Evolutionary conservation across 1,140 invertebrate species (phyloP), one percentile per base, ranked within the genome.

Genomic region (Musca vetustissima): DNA sequence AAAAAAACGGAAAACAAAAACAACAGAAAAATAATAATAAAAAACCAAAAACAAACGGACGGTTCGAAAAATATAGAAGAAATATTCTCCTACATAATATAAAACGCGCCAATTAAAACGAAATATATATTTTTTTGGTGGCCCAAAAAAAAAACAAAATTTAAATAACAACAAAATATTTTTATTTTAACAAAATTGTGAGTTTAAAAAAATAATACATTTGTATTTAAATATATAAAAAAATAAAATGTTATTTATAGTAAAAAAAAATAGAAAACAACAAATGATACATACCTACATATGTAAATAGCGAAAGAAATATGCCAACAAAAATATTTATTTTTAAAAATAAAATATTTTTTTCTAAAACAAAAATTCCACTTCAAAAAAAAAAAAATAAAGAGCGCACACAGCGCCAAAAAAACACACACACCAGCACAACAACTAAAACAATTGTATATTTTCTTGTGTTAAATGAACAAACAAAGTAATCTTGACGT

Each of bases 401-500:
- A 61, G 15, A 61, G 14, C 28, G 43, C 32, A 59, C 55, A 28
- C n/a, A n/a, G n/a, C n/a, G 28, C 2, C n/a, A 59, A 59, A 25
- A 49, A n/a, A n/a, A n/a, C n/a, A n/a, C n/a, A 32, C 28, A 32
- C n/a, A n/a, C n/a, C n/a, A n/a, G n/a, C n/a, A n/a, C n/a, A n/a
- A 49, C 64, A 65, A 64, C 32, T 43, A 48, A 32, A 64, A 49
- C 13, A 66, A 21, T 43, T 78, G 74, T 69, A 8, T 72, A 73
- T n/a, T n/a, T 76, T 76, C 74, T n/a, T n/a, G n/a, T n/a, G n/a
- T n/a, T n/a, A n/a, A n/a, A n/a, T n/a, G n/a, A n/a, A n/a, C n/a
- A n/a, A n/a, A 61, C n/a, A 61, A 72, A 78, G 78, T 76, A 75
- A 74, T 78, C 76, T 78, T 78, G 76, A 78, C 76, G 76, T 78